A percentile compares a stretch with the other conserved stretches of the same genome.
Conservation (phyloP, 2,113 vertebrate species). For the Bettongia penicillata region DNA sequence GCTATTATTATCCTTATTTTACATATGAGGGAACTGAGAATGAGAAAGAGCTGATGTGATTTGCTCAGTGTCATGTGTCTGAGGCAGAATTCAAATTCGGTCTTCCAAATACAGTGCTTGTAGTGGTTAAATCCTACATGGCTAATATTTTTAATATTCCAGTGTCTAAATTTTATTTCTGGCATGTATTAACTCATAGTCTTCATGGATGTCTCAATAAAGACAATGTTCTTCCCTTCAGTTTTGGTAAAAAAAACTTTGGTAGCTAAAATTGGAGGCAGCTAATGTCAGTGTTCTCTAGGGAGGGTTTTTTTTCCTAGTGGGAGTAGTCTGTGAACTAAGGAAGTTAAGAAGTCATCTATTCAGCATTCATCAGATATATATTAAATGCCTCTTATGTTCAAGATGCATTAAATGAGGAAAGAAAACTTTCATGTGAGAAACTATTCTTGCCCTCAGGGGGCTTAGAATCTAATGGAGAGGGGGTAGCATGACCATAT, state of each 20-base stretch:
- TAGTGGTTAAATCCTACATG: background rate
- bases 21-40: background rate
- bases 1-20: background rate
- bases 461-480: background rate
- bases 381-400: background rate
- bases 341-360: background rate
- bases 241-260: slow-evolving; percentile 29
- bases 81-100: background rate
- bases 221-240: slow-evolving; percentile 8
- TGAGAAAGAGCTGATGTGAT: background rate
- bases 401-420: background rate
- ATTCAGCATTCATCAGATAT: background rate
- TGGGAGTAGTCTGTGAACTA: background rate
- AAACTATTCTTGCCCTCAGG: background rate
- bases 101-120: background rate
- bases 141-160: background rate
- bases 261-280: background rate
- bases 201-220: background rate
- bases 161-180: slow-evolving; percentile 7
- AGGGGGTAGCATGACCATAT: background rate
- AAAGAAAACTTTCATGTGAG: background rate
- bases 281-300: background rate
- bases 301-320: background rate
- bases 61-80: background rate
- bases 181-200: slow-evolving; percentile 9